A percentile compares a stretch with the other conserved stretches of the same genome.
Evolutionary conservation across 92 coral and sea anemone species (phyloP).

Genomic region (Hydrozoanthus gracilis): DNA sequence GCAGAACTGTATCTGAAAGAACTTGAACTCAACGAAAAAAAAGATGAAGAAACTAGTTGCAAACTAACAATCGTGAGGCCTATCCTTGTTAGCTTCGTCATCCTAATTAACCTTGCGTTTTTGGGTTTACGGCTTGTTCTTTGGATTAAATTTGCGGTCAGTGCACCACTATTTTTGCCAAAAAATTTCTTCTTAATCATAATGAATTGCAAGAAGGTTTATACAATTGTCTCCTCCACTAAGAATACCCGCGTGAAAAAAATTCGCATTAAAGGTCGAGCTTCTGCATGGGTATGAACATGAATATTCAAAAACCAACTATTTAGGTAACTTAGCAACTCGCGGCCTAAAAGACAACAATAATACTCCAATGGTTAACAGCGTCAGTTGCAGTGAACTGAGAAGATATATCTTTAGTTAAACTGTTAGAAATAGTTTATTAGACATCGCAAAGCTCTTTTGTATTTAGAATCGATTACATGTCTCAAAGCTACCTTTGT

Average conservation of each 20-base stretch:
- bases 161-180: constrained; percentile 4
- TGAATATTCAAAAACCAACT: background rate
- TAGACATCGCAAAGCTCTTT: background rate
- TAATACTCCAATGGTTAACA: constrained; percentile 1
- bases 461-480: background rate
- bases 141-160: constrained; percentile 7
- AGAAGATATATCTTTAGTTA: background rate
- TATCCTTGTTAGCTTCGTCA: background rate
- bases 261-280: background rate
- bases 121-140: constrained; percentile 3
- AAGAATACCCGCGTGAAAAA: constrained; percentile 2
- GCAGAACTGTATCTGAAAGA: constrained; percentile 5
- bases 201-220: background rate
- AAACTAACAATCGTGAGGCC: constrained; percentile 6
- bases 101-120: constrained; percentile 7
- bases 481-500: constrained; percentile 1
- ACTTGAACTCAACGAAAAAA: constrained; percentile 6
- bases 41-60: background rate
- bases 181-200: constrained; percentile 4
- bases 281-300: background rate
- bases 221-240: constrained; percentile 2
- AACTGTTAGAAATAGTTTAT: constrained; percentile 2
- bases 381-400: constrained; percentile 10
- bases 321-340: constrained; percentile 3
- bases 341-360: background rate